Conservation (phyloP, 2,888 invertebrate genomes). For the Pecten maximus region DNA sequence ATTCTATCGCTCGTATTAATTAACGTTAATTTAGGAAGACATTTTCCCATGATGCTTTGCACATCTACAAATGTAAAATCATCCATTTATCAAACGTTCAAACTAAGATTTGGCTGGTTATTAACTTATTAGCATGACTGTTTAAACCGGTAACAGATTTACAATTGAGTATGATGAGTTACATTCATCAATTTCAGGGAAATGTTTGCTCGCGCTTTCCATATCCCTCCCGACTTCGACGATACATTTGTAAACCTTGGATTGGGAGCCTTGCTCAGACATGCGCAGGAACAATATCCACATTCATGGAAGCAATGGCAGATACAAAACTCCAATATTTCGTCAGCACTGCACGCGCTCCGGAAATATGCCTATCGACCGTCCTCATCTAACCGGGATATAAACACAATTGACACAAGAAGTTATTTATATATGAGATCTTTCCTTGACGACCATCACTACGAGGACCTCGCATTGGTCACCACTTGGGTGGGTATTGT, state of each 20-base stretch:
- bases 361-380: conserved; percentile 72
- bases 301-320: conserved; percentile 58
- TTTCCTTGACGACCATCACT: conserved; percentile 59
- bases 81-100: too few relatives aligned
- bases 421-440: conserved; percentile 72
- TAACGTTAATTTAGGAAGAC: too few relatives aligned
- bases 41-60: too few relatives aligned
- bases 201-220: conserved; percentile 61
- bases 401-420: conserved; percentile 71
- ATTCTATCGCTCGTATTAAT: too few relatives aligned
- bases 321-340: conserved; percentile 63
- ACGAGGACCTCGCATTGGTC: conserved; percentile 65
- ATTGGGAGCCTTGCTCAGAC: conserved; percentile 65
- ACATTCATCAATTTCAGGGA: conserved; percentile 50
- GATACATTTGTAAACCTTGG: conserved; percentile 74
- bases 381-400: conserved; percentile 59
- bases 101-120: too few relatives aligned
- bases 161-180: too few relatives aligned
- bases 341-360: conserved; percentile 63
- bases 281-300: conserved; percentile 49
- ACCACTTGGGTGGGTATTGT: conserved; percentile 72
- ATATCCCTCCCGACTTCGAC: conserved; percentile 74
- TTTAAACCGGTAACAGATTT: too few relatives aligned
- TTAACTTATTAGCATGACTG: too few relatives aligned
- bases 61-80: too few relatives aligned